Percentiles rank a stretch among this genome's conserved stretches.
phyloP scores from a whole-genome alignment of 2,888 invertebrate genomes.

The Amphipyra tragopoginis region DNA sequence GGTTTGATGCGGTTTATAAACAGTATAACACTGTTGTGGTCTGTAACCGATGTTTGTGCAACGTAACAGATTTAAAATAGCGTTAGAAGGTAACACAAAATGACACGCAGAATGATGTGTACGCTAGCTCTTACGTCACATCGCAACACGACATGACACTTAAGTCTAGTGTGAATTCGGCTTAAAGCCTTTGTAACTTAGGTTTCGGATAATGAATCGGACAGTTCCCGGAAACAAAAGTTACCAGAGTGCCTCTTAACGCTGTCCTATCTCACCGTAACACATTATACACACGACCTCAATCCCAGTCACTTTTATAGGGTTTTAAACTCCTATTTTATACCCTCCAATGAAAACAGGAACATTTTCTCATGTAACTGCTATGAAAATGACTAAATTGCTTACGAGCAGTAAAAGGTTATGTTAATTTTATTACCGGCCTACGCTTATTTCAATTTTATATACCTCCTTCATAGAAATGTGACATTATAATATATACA shows the following conservation, averaged over 20 bases:
- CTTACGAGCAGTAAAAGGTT: conserved; percentile 67
- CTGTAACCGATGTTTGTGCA: too few species aligned
- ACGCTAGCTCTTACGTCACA: too few species aligned
- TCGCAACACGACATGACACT: too few species aligned
- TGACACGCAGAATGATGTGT: too few species aligned
- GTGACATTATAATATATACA: conserved; percentile 47
- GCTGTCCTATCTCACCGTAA: conserved; percentile 12
- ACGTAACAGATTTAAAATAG: too few species aligned
- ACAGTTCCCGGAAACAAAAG: background rate
- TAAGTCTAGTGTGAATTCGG: too few species aligned
- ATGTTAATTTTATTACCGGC: conserved; percentile 71
- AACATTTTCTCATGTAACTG: conserved; percentile 67
- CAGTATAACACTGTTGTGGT: too few species aligned
- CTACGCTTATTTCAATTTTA: conserved; percentile 51
- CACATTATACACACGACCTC: conserved; percentile 60
- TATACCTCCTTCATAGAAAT: conserved; percentile 35
- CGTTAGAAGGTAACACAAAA: too few species aligned
- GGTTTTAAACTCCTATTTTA: conserved; percentile 70
- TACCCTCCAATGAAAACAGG: conserved; percentile 67
- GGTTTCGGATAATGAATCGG: conserved; percentile 3
- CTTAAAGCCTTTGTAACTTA: background rate
- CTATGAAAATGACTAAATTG: conserved; percentile 68
- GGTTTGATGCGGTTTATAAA: too few species aligned
- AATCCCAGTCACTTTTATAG: conserved; percentile 65
- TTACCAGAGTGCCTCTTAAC: background rate